Evolutionary conservation across 2,113 vertebrate species (phyloP), one percentile per base, ranked within the genome.

Genomic region (Festucalex cinctus): DNA sequence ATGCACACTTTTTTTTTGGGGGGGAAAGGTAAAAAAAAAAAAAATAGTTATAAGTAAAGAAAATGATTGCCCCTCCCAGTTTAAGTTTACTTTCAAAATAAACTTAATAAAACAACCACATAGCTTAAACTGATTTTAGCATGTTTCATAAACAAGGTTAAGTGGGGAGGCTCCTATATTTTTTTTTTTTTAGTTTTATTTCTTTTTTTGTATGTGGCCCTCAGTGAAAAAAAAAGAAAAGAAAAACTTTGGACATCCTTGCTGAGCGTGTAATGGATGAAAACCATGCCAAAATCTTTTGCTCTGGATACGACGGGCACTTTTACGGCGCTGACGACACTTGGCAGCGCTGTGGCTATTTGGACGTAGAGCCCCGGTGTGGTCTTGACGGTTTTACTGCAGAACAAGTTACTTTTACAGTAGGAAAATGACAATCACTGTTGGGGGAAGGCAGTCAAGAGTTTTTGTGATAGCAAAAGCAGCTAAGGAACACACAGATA

Each of bases 401-500:
- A 22, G 60, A 43, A 62, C 60, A 43, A 43, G 17, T 26, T 41
- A 7, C 5, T 62, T 62, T 62, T 62, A 62, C 37, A 43, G 60
- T 43, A 26, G 60, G 60, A 62, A 62, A 62, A 62, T 43, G 39
- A 26, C 37, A 62, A 62, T 41, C 36, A 62, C n/a, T 59, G 19
- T 39, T 39, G 20, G 6, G 10, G 36, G 58, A 37, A 60, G n/a
- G 35, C 58, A 39, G 58, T 57, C 41, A 70, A 49, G 26, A 49
- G 9, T 26, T 12, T 32, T 53, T 22, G 39, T 63, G 69, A 79
- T 63, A 12, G 67, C 60, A 76, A 78, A 74, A 63, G 61, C 63
- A 68, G 69, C 57, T 57, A 70, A 68, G 71, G n/a, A n/a, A n/a
- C n/a, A n/a, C n/a, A n/a, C n/a, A n/a, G n/a, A n/a, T n/a, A n/a